phyloP scores from a whole-genome alignment of 1,140 invertebrate species.

The Subanguina moxae region DNA sequence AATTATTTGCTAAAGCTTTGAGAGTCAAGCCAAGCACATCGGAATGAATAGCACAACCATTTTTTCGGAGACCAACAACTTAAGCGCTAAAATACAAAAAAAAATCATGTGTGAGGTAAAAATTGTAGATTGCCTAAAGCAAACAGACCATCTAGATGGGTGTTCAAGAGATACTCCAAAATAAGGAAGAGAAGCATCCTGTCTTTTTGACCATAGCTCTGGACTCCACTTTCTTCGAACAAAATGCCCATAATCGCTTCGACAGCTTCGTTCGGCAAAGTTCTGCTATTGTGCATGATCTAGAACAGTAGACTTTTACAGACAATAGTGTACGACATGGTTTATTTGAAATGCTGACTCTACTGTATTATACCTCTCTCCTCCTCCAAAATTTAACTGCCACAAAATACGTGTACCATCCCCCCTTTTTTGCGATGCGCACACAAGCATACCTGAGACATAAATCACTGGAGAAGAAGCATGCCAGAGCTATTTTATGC shows the following conservation, averaged over 20 bases:
- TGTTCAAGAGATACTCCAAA: conserved; percentile 23
- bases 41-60: conserved; percentile 24
- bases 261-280: not conserved
- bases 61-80: conserved; percentile 4
- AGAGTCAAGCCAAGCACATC: not conserved
- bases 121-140: not conserved
- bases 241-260: conserved; percentile 8
- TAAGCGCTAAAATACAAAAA: not conserved
- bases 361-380: too few relatives aligned
- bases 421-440: too few relatives aligned
- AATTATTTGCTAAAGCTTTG: not conserved
- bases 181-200: conserved; percentile 20
- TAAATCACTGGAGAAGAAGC: too few relatives aligned
- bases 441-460: too few relatives aligned
- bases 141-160: too few relatives aligned
- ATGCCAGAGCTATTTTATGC: too few relatives aligned
- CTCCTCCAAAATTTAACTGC: too few relatives aligned
- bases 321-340: too few relatives aligned
- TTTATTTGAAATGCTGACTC: too few relatives aligned
- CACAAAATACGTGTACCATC: too few relatives aligned
- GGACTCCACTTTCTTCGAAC: conserved; percentile 28
- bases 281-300: not conserved
- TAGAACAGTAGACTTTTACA: too few relatives aligned
- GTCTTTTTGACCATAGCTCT: conserved; percentile 31
- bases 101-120: too few relatives aligned